Evolutionary conservation across 2,888 invertebrate species (phyloP).

Genomic region (Leucoptera coffeella): DNA sequence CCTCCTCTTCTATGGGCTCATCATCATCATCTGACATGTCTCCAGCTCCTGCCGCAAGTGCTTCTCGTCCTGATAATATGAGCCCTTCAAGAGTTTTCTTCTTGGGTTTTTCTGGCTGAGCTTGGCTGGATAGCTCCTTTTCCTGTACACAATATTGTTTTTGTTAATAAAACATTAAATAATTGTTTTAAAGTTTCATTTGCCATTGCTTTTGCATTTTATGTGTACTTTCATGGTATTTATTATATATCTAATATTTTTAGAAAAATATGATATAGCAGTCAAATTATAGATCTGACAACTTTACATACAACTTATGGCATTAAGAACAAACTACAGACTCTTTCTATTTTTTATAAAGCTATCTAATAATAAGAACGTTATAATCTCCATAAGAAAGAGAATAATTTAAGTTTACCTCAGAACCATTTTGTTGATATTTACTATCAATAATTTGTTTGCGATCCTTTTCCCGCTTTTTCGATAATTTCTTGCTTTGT

Average conservation of each 20-base stretch:
- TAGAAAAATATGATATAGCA: too few species aligned
- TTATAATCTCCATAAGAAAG: too few species aligned
- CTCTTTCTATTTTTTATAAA: background rate
- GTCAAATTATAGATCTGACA: background rate
- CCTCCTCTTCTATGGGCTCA: conserved; percentile 42
- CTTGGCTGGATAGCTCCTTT: background rate
- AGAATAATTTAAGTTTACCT: too few species aligned
- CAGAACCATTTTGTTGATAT: background rate
- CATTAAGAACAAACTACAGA: background rate
- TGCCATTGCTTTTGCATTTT: too few species aligned
- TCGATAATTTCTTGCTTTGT: conserved; percentile 84
- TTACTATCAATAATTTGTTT: conserved; percentile 23
- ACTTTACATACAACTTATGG: background rate
- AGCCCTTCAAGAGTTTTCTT: conserved; percentile 45
- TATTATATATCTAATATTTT: too few species aligned
- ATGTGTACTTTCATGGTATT: too few species aligned
- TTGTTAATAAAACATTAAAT: too few species aligned
- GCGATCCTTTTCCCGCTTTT: conserved; percentile 73
- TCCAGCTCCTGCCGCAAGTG: conserved; percentile 70
- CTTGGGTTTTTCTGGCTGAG: conserved; percentile 16
- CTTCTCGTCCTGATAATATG: conserved; percentile 75
- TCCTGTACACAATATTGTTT: too few species aligned
- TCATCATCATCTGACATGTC: conserved; percentile 54
- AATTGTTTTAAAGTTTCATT: too few species aligned
- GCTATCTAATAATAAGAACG: too few species aligned